Evolutionary conservation across 2,888 invertebrate genomes (phyloP), one percentile per base, ranked within the genome.

Genomic region (Tiphia femorata): DNA sequence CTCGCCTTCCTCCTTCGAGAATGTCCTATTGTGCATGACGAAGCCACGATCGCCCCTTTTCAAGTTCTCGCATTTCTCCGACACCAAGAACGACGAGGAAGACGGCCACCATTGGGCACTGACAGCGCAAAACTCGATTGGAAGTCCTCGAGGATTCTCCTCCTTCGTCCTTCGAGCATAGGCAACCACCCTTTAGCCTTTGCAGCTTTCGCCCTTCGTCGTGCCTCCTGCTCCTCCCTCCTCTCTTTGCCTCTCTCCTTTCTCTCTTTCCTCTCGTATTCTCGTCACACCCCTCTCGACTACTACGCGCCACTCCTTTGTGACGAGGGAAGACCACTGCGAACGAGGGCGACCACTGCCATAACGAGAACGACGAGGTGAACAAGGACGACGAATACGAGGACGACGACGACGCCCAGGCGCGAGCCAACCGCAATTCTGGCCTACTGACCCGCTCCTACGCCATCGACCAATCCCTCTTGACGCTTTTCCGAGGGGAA

Each of bases 401-500:
- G n/a, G n/a, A n/a, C 29, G 47, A 58, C 56, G 51, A 58, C 57
- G 56, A 25, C 6, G 8, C 25, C 25, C 6, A 25, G 25, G 25
- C 6, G 6, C 5, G 5, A 8, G 49, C 54, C 21, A 49, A 51
- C 54, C 57, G 21, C 35, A 58, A 46, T 56, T 62, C 68, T 78
- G 78, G 69, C 78, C 76, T 73, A 79, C 76, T 79, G 77, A 79
- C 78, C 78, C 70, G 70, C 65, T 77, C 72, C 55, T 60, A 60
- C 51, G 16, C 10, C 38, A 5, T 12, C n/a, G 12, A 33, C 33
- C n/a, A n/a, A 33, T 33, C 33, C 4, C 12, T 33, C 33, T 33
- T 14, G 33, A n/a, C 33, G 33, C 14, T 14, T 14, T 6, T 12
- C n/a, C 33, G 33, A 33, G 33, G 33, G 33, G 12, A 33, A 14